Evolutionary conservation across 1,140 invertebrate genomes (phyloP).

Genomic region (Drosophila guanche): DNA sequence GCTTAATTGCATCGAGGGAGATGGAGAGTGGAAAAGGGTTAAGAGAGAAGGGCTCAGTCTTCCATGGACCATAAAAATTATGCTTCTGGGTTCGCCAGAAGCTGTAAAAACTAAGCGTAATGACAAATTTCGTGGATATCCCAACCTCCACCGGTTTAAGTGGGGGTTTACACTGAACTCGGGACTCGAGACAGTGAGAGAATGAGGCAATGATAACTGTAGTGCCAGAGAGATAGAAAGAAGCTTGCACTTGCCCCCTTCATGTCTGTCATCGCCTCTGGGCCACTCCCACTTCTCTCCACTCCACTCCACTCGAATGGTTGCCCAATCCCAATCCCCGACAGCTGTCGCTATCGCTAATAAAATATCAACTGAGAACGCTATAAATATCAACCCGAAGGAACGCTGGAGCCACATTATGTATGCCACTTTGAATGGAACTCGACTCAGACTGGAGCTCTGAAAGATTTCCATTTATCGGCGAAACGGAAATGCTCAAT

Average conservation of each 20-base stretch:
- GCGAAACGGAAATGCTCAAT: constrained; percentile 64
- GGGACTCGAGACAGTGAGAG: constrained; percentile 6
- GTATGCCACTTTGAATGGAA: constrained; percentile 64
- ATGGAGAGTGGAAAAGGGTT: constrained; percentile 34
- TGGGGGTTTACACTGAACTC: constrained; percentile 43
- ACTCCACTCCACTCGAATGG: not conserved
- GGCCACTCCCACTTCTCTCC: constrained; percentile 1
- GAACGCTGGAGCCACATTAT: constrained; percentile 18
- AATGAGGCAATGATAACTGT: not conserved
- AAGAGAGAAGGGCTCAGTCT: not conserved
- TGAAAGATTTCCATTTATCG: constrained; percentile 69
- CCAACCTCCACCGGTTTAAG: constrained; percentile 30
- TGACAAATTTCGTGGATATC: constrained; percentile 60
- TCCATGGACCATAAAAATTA: constrained; percentile 56
- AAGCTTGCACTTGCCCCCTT: constrained; percentile 30
- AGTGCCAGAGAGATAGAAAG: constrained; percentile 2
- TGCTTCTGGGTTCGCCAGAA: constrained; percentile 55
- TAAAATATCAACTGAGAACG: constrained; percentile 58
- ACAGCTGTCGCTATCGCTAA: constrained; percentile 64
- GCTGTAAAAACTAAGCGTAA: constrained; percentile 70
- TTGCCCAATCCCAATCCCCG: constrained; percentile 5
- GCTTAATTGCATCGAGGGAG: constrained; percentile 59
- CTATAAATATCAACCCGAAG: constrained; percentile 56
- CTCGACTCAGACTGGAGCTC: constrained; percentile 12
- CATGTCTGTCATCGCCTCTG: constrained; percentile 32